These are phyloP conservation scores for Eumeta japonica DNA, from an alignment of 1,140 invertebrate genomes.

Conservation along the genomic window DNA sequence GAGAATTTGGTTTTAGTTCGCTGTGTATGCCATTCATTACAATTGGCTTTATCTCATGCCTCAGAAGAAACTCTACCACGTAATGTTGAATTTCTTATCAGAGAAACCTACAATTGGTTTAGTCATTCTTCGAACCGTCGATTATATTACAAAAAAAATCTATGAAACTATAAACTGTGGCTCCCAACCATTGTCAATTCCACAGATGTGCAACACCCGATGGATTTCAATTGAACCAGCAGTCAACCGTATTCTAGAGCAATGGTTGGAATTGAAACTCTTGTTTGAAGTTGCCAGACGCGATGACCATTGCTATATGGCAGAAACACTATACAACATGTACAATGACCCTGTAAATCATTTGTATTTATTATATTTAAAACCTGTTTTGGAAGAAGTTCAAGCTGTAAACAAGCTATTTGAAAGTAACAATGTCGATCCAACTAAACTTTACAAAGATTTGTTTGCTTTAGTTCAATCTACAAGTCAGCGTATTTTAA, in stretches of 20 bases:
- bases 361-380: conserved; percentile 14
- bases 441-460: conserved; percentile 17
- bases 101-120: too few species aligned
- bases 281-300: too few species aligned
- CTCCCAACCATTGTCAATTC: conserved; percentile 29
- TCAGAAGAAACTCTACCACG: too few species aligned
- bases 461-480: too few species aligned
- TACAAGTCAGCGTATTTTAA: too few species aligned
- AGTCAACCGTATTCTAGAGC: too few species aligned
- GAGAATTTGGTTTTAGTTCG: conserved; percentile 16
- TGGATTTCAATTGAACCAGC: conserved; percentile 34
- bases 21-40: too few species aligned
- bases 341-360: conserved; percentile 7
- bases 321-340: conserved; percentile 10
- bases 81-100: too few species aligned
- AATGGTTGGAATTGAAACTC: too few species aligned
- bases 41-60: conserved; percentile 18
- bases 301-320: conserved; percentile 15
- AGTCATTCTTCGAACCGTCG: conserved; percentile 15
- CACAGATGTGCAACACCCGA: conserved; percentile 29
- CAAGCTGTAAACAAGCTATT: conserved; percentile 13
- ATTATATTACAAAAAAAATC: conserved; percentile 23
- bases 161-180: conserved; percentile 31
- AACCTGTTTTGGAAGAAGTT: conserved; percentile 13
- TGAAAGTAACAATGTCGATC: conserved; percentile 14